Evolutionary conservation across 2,797 vertebrate species (phyloP).

Genomic region (Cuniculus paca): DNA sequence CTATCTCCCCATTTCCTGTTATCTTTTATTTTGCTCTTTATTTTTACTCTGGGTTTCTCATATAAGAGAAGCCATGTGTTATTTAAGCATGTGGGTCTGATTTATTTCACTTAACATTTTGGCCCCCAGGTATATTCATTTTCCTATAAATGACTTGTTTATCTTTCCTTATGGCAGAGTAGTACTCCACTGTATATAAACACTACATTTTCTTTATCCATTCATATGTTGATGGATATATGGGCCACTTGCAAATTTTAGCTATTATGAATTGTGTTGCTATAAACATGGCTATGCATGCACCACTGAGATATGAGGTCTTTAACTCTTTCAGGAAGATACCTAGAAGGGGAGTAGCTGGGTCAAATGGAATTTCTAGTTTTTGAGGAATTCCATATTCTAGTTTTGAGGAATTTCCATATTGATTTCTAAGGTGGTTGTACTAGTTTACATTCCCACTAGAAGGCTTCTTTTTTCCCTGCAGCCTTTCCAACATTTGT

Average conservation of each 20-base stretch:
- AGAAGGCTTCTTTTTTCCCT: neutral
- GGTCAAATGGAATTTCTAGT: neutral
- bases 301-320: neutral
- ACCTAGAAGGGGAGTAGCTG: neutral
- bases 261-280: neutral
- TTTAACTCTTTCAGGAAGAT: neutral
- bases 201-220: neutral
- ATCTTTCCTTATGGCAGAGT: neutral
- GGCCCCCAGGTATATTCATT: neutral
- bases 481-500: neutral
- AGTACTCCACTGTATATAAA: neutral
- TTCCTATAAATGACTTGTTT: neutral
- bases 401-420: neutral
- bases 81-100: neutral
- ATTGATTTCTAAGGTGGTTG: neutral
- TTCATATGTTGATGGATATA: neutral
- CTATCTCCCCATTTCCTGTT: neutral
- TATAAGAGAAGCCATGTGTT: neutral
- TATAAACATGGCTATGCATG: neutral
- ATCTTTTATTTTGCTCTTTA: neutral
- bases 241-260: neutral
- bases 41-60: neutral
- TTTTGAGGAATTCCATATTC: too few species aligned
- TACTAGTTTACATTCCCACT: neutral
- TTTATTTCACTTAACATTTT: neutral